Evolutionary conservation across 2,797 vertebrate species (phyloP).

Genomic region (Erpetoichthys calabaricus): DNA sequence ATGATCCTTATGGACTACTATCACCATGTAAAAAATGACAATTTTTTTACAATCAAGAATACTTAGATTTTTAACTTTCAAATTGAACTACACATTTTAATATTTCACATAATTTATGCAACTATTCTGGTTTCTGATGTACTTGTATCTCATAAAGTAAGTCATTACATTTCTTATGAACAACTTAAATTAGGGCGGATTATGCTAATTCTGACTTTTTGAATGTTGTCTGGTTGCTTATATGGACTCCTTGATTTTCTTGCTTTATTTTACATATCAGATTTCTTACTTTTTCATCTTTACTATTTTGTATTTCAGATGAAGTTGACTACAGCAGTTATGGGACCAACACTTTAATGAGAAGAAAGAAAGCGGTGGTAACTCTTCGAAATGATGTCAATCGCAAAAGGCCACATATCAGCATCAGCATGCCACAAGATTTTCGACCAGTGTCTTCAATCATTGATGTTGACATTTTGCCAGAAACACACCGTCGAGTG

Average conservation of each 20-base stretch:
- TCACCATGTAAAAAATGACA: too few species aligned
- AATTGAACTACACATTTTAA: too few species aligned
- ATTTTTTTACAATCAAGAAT: too few species aligned
- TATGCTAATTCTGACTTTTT: too few species aligned
- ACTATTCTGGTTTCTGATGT: too few species aligned
- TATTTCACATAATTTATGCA: too few species aligned
- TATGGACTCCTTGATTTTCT: background rate
- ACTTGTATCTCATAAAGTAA: too few species aligned
- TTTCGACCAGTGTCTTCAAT: conserved; percentile 93
- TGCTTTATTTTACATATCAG: background rate
- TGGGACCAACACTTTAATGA: conserved; percentile 70
- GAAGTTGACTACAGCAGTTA: conserved; percentile 85
- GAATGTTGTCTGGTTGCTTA: too few species aligned
- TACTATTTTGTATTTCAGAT: conserved; percentile 54
- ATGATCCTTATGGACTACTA: too few species aligned
- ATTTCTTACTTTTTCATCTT: conserved; percentile 4
- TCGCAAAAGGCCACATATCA: conserved; percentile 77
- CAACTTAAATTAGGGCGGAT: too few species aligned
- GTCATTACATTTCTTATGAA: too few species aligned
- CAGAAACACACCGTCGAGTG: conserved; percentile 85
- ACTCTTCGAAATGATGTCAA: conserved; percentile 74
- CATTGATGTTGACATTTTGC: conserved; percentile 94
- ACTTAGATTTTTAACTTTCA: too few species aligned
- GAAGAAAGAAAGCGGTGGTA: conserved; percentile 78
- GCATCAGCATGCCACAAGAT: conserved; percentile 87